Base-by-base conservation (phyloP, 2,797 vertebrate genomes). In the Sebastes steindachneri region DNA sequence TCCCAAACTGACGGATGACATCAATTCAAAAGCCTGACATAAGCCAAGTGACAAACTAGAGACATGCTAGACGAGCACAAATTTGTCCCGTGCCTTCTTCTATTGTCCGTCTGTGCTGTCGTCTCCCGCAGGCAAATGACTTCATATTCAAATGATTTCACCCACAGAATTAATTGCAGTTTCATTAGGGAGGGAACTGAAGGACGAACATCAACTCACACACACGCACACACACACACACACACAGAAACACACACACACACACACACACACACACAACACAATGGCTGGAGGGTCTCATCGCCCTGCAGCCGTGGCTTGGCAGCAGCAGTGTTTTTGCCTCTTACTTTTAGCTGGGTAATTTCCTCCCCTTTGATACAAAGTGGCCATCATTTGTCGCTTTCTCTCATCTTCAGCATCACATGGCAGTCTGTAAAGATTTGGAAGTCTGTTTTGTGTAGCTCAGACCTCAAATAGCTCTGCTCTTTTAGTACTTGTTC, bases 91-190 rank as follows among this genome's bases (percentile, higher is more conserved):
- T 58, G 3, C 45, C 6, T 73, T 74, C 31, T 31, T 23, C 65
- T 33, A n/a, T 85, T 77, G 58, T 88, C 55, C 58, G 4, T 57
- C 60, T 57, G 62, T 59, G 64, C 64, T 29, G 53, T 68, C 31
- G 31, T 81, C n/a, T 78, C 66, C 59, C 65, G 88, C 60, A 84
- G 73, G 58, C 81, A 88, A 87, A 89, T 79, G 0, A 70, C 81
- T 91, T 86, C 26, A 85, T 77, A 80, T 86, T 90, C 57, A 88
- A 80, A 85, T 82, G 54, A 75, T 87, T 79, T 87, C 77, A 75
- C 67, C 79, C 86, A 64, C 57, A 54, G 37, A 90, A 67, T 82
- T 78, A 87, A 90, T 90, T 70, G 63, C 17, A 25, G 55, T 88
- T 92, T 91, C 64, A 90, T 89, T 85, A 84, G 70, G 25, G 65